A percentile compares a stretch with the other conserved stretches of the same genome.
Conservation (phyloP, 2,113 vertebrate genomes). For the Tragelaphus buxtoni region DNA sequence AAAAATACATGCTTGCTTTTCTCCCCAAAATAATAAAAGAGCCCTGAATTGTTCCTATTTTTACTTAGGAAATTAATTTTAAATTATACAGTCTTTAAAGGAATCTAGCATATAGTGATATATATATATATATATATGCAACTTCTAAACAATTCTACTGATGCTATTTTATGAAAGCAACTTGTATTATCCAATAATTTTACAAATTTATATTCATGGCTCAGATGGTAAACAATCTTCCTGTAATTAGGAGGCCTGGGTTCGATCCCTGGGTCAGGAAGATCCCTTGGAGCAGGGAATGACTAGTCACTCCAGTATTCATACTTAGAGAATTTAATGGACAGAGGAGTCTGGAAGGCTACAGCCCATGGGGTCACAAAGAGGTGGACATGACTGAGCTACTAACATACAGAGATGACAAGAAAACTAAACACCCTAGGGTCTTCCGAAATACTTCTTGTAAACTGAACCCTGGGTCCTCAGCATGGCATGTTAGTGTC, state of each 20-base stretch:
- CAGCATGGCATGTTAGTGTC: background rate
- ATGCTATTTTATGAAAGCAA: background rate
- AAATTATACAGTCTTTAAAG: background rate
- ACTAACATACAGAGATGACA: background rate
- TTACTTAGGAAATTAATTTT: background rate
- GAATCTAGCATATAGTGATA: background rate
- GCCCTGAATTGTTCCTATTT: background rate
- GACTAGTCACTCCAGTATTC: background rate
- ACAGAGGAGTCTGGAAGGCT: background rate
- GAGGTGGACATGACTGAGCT: fast-evolving
- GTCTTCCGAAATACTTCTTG: background rate
- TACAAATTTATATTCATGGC: background rate
- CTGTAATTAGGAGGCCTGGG: background rate
- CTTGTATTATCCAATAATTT: background rate
- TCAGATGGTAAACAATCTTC: background rate
- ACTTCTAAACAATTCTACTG: too few relatives aligned
- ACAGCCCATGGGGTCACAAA: background rate
- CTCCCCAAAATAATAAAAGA: background rate
- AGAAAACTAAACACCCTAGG: background rate
- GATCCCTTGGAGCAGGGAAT: background rate
- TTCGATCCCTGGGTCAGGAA: background rate
- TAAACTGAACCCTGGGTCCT: background rate
- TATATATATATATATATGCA: too few relatives aligned
- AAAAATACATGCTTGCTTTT: background rate
- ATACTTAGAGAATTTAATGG: background rate